Conservation (phyloP, 2,113 vertebrate species). For the Lepisosteus oculatus region DNA sequence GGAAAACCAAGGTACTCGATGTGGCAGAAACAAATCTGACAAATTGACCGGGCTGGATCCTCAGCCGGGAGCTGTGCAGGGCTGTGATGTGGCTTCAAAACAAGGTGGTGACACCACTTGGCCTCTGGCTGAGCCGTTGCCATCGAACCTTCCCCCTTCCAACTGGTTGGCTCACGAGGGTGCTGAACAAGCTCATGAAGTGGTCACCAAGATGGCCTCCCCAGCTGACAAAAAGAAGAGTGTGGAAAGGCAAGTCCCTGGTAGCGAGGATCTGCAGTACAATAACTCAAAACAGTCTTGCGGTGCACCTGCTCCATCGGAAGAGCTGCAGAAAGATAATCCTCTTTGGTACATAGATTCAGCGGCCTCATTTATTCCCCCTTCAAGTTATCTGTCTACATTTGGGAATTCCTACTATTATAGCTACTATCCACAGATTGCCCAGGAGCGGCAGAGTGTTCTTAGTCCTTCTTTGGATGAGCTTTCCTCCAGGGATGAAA, state of each 20-base stretch:
- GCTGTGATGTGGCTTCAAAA: slow-evolving; percentile 13
- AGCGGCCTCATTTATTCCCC: slow-evolving; percentile 15
- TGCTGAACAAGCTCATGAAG: neutral
- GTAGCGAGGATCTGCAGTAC: slow-evolving; percentile 25
- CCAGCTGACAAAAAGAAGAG: neutral
- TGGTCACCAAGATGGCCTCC: neutral
- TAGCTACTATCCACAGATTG: slow-evolving; percentile 52
- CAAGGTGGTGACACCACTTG: neutral
- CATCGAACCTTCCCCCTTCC: neutral
- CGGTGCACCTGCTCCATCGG: slow-evolving; percentile 33
- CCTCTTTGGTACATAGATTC: slow-evolving; percentile 18
- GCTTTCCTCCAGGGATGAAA: slow-evolving; percentile 66
- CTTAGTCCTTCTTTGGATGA: slow-evolving; percentile 68
- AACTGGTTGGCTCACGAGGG: neutral
- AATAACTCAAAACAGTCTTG: slow-evolving; percentile 58
- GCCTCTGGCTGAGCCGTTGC: neutral
- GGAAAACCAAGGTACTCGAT: slow-evolving; percentile 23
- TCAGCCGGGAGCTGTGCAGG: slow-evolving; percentile 2
- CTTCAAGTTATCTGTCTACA: slow-evolving; percentile 29
- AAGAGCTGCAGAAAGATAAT: slow-evolving; percentile 21
- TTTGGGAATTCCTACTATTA: slow-evolving; percentile 43
- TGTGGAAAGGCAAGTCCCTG: slow-evolving; percentile 17
- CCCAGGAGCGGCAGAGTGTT: slow-evolving; percentile 62
- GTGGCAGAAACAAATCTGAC: neutral
- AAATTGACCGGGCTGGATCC: neutral